Conservation (phyloP, 2,888 invertebrate species). For the Calameuta idolon region DNA sequence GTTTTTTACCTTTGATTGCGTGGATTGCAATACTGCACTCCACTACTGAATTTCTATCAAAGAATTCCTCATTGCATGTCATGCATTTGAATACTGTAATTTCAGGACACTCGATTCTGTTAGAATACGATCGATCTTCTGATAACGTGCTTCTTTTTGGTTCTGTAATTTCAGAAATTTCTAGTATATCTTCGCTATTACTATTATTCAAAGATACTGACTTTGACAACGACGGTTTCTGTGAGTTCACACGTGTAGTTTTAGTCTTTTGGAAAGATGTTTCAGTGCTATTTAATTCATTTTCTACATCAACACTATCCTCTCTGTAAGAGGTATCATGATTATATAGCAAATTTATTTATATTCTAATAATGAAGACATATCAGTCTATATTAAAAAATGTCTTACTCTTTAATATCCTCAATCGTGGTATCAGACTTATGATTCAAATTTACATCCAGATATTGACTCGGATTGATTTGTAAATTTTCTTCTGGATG, state of each 20-base stretch:
- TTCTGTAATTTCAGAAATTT: not conserved
- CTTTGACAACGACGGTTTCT: not conserved
- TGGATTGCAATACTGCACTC: not conserved
- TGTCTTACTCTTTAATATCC: not conserved
- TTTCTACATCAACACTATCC: not conserved
- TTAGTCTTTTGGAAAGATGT: not conserved
- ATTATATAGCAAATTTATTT: not conserved
- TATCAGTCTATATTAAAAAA: not conserved
- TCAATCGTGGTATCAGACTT: not conserved
- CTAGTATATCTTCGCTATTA: not conserved
- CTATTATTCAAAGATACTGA: not conserved
- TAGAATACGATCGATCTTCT: not conserved
- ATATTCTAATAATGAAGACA: not conserved
- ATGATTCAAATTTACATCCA: not conserved
- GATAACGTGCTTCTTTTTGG: not conserved
- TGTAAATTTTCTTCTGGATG: not conserved
- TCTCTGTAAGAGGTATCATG: not conserved
- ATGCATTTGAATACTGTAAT: constrained; percentile 2
- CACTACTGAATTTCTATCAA: not conserved
- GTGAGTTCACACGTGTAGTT: not conserved
- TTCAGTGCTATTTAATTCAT: not conserved
- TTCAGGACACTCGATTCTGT: not conserved
- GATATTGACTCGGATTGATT: not conserved
- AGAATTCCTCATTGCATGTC: not conserved
- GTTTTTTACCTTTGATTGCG: constrained; percentile 1